phyloP scores from a whole-genome alignment of 2,113 vertebrate species.

The Donacobius atricapilla region DNA sequence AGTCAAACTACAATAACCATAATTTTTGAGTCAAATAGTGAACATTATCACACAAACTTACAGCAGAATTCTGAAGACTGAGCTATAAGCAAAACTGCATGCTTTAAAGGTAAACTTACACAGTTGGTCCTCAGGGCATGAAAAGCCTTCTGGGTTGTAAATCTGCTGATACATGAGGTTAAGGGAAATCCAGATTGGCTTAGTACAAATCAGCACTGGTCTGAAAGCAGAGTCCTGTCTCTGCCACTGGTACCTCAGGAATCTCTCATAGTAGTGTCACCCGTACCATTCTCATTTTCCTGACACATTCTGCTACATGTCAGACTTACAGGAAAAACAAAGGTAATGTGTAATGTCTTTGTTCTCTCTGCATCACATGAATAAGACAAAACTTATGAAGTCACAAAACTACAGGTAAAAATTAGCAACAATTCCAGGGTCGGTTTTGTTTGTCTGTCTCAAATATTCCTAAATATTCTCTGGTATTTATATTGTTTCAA shows the following conservation, averaged over 20 bases:
- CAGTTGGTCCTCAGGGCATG: background rate
- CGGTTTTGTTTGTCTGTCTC: background rate
- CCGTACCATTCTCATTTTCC: background rate
- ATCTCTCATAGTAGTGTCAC: background rate
- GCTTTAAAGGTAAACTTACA: background rate
- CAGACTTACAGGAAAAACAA: background rate
- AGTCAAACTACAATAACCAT: background rate
- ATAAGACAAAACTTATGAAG: background rate
- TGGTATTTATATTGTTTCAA: background rate
- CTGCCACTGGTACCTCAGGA: background rate
- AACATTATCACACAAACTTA: background rate
- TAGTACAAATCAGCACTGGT: background rate
- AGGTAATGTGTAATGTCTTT: background rate
- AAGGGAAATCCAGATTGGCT: background rate
- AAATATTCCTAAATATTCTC: background rate
- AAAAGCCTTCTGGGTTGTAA: background rate
- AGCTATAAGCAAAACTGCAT: background rate
- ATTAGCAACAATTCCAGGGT: background rate
- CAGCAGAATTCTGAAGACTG: background rate
- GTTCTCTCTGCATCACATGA: background rate
- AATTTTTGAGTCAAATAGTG: background rate
- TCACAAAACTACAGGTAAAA: background rate
- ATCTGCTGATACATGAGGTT: background rate
- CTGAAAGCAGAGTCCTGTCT: background rate
- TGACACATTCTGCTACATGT: background rate